Percentiles rank a stretch among this genome's conserved stretches.
Evolutionary conservation across 2,113 vertebrate species (phyloP).

Genomic region (Gobius niger): DNA sequence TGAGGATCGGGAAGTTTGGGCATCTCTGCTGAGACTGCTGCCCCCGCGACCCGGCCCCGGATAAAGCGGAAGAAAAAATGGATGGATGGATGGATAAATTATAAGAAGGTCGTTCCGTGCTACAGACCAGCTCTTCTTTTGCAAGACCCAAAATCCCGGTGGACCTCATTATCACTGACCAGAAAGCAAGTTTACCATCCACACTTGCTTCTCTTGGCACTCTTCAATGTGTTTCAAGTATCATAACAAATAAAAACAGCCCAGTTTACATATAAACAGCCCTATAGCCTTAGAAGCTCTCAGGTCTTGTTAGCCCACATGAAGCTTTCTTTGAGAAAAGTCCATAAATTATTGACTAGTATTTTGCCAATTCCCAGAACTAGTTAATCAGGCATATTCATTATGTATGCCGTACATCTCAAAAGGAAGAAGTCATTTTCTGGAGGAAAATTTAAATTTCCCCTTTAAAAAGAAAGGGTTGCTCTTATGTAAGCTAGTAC

Average conservation of each 20-base stretch:
- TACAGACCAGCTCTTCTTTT: conserved; percentile 15
- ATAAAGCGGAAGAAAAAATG: no score
- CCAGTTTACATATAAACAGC: not conserved
- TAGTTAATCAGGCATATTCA: conserved; percentile 49
- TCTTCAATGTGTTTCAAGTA: conserved; percentile 16
- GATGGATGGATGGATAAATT: no score
- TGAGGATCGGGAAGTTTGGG: no score
- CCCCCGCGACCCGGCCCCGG: no score
- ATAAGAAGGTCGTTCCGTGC: conserved; percentile 24
- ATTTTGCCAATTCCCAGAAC: conserved; percentile 44
- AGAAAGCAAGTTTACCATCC: conserved; percentile 37
- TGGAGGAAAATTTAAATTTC: conserved; percentile 48
- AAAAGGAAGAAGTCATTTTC: conserved; percentile 34
- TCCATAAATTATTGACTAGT: conserved; percentile 42
- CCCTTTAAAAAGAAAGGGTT: conserved; percentile 32
- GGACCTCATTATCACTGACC: conserved; percentile 62
- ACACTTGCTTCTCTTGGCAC: conserved; percentile 33
- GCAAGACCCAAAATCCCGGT: conserved; percentile 54
- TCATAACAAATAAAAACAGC: conserved; percentile 20
- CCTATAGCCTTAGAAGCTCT: not conserved
- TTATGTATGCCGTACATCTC: conserved; percentile 40
- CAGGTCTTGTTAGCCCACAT: conserved; percentile 9
- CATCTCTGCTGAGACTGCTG: no score
- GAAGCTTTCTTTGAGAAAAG: conserved; percentile 38
- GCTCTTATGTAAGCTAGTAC: conserved; percentile 48